Conservation (phyloP, 2,888 invertebrate genomes). For the Buathra laborator region DNA sequence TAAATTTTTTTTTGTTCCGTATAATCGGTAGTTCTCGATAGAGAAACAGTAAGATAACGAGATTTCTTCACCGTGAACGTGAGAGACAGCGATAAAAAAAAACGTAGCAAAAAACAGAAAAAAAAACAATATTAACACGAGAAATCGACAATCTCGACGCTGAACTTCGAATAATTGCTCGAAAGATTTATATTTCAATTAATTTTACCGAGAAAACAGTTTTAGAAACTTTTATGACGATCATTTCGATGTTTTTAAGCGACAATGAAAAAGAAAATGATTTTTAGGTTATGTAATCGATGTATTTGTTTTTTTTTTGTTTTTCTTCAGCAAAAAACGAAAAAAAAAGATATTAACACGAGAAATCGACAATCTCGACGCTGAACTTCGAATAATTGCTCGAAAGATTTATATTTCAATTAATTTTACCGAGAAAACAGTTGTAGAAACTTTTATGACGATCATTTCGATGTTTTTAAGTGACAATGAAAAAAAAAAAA, state of each 20-base stretch:
- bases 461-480: constrained; percentile 22
- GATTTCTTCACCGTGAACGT: constrained; percentile 38
- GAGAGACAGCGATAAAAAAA: constrained; percentile 12
- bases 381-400: not conserved
- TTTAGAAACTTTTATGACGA: not conserved
- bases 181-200: not conserved
- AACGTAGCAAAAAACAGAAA: not conserved
- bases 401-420: not conserved
- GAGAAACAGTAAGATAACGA: constrained; percentile 21
- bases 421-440: not conserved
- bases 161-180: not conserved
- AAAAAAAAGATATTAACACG: not conserved
- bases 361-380: constrained; percentile 19
- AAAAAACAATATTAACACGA: not conserved
- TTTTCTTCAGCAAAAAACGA: constrained; percentile 75
- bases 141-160: constrained; percentile 18
- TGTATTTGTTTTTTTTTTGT: not conserved
- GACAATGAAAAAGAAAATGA: too few species aligned
- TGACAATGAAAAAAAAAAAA: too few species aligned
- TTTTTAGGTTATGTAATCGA: too few species aligned
- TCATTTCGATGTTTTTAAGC: constrained; percentile 11
- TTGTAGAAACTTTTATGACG: not conserved
- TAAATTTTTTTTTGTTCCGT: constrained; percentile 41
- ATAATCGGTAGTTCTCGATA: constrained; percentile 33
- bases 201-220: not conserved